These are phyloP conservation scores for Natator depressus DNA, from an alignment of 2,113 vertebrate genomes.

Conservation along the genomic window DNA sequence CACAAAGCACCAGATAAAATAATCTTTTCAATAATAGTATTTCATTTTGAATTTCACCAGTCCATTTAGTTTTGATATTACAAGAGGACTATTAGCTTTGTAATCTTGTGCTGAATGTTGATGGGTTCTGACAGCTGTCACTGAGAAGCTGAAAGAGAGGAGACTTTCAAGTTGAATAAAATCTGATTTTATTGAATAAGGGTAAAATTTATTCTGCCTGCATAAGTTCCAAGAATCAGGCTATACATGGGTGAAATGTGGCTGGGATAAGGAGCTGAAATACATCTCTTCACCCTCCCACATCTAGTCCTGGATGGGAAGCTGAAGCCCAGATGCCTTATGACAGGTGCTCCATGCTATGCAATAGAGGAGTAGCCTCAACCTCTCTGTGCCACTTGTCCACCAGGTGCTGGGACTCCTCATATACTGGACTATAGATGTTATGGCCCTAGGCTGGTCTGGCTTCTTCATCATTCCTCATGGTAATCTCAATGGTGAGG, in stretches of 20 bases:
- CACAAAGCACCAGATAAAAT: conserved; percentile 74
- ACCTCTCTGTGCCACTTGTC: background rate
- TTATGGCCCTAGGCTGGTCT: background rate
- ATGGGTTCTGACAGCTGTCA: conserved; percentile 77
- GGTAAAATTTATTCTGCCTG: conserved; percentile 31
- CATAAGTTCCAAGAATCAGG: conserved; percentile 36
- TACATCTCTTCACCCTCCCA: background rate
- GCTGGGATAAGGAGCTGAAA: background rate
- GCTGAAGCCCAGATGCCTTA: background rate
- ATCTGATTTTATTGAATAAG: conserved; percentile 58
- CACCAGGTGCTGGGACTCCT: background rate
- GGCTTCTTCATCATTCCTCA: background rate
- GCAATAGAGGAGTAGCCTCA: background rate
- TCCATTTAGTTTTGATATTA: conserved; percentile 72
- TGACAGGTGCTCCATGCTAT: background rate
- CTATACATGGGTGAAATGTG: background rate
- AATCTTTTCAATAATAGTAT: conserved; percentile 75
- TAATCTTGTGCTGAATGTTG: conserved; percentile 63
- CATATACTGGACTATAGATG: background rate
- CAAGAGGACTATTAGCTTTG: conserved; percentile 74
- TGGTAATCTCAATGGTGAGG: background rate
- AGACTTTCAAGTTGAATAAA: conserved; percentile 56
- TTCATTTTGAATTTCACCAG: conserved; percentile 72
- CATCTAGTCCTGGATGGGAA: background rate
- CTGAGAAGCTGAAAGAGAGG: conserved; percentile 49